phyloP scores from a whole-genome alignment of 2,888 invertebrate genomes.

The Drosophila limbata region DNA sequence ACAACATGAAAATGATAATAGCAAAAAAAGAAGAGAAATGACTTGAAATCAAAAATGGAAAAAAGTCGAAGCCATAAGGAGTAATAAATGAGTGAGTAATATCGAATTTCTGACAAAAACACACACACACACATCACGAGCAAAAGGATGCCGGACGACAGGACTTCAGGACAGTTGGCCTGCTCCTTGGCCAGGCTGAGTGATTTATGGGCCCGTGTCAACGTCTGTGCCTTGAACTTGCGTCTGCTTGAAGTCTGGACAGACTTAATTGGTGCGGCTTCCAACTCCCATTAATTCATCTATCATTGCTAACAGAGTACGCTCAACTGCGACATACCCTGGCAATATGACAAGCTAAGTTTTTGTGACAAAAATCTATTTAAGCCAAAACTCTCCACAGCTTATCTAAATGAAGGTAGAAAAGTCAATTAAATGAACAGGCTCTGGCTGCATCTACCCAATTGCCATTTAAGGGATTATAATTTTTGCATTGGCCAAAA shows the following conservation, averaged over 20 bases:
- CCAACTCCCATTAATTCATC: conserved; percentile 28
- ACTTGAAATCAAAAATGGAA: conserved; percentile 46
- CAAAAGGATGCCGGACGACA: conserved; percentile 27
- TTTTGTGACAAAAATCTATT: background rate
- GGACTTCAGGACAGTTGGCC: conserved; percentile 3
- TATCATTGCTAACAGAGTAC: conserved; percentile 29
- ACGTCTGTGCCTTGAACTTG: conserved; percentile 58
- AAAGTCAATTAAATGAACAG: conserved; percentile 6
- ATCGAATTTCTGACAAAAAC: conserved; percentile 47
- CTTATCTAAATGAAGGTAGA: background rate
- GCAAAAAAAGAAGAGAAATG: conserved; percentile 45
- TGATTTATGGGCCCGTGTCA: conserved; percentile 69
- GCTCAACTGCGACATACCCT: conserved; percentile 19
- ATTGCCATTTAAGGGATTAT: conserved; percentile 76
- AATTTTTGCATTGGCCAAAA: conserved; percentile 61
- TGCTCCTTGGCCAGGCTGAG: conserved; percentile 30
- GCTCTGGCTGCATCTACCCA: conserved; percentile 27
- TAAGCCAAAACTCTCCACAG: background rate
- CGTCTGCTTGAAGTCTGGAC: conserved; percentile 66
- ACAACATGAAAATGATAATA: conserved; percentile 30
- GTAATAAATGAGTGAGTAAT: conserved; percentile 61
- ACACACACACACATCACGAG: conserved; percentile 18
- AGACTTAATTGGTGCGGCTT: conserved; percentile 65
- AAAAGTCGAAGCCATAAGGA: conserved; percentile 48
- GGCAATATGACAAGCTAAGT: background rate